Evolutionary conservation across 2,113 vertebrate genomes (phyloP).

Genomic region (Lota lota): DNA sequence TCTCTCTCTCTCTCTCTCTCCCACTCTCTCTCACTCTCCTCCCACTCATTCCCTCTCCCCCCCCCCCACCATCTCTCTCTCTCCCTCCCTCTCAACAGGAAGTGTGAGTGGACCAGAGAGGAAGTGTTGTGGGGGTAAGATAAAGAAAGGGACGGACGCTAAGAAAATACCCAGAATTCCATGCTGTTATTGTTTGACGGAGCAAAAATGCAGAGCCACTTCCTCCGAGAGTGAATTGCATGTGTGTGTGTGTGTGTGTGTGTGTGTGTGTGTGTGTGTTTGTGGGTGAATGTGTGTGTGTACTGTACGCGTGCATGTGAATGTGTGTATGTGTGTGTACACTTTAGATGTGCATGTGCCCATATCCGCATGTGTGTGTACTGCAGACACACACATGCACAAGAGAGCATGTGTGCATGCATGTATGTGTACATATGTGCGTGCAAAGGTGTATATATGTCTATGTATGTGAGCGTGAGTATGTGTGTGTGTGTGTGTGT

Average conservation of each 20-base stretch:
- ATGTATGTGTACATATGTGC: conserved; percentile 22
- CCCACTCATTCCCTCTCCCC: conserved; percentile 8
- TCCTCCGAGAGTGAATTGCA: conserved; percentile 48
- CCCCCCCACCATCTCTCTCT: conserved; percentile 41
- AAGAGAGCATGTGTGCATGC: neutral
- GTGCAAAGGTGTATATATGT: neutral
- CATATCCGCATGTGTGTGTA: conserved; percentile 11
- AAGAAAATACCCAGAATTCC: conserved; percentile 76
- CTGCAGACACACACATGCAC: conserved; percentile 29
- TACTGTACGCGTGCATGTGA: conserved; percentile 7
- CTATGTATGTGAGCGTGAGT: conserved; percentile 25
- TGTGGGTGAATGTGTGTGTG: conserved; percentile 24
- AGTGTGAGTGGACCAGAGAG: conserved; percentile 69
- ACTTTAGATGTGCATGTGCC: too few species aligned
- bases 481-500: conserved; percentile 32
- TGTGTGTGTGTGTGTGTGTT: conserved; percentile 21
- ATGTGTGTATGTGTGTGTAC: conserved; percentile 32
- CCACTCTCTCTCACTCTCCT: conserved; percentile 12
- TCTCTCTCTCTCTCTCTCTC: conserved; percentile 34
- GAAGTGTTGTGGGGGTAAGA: conserved; percentile 84
- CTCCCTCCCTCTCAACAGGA: conserved; percentile 65
- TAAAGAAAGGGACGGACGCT: conserved; percentile 79
- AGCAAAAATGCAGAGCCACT: conserved; percentile 63
- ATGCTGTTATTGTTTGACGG: conserved; percentile 75
- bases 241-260: conserved; percentile 4